A percentile compares a stretch with the other conserved stretches of the same genome.
Evolutionary conservation across 2,888 invertebrate species (phyloP).

Genomic region (Synanthedon andrenaeformis): DNA sequence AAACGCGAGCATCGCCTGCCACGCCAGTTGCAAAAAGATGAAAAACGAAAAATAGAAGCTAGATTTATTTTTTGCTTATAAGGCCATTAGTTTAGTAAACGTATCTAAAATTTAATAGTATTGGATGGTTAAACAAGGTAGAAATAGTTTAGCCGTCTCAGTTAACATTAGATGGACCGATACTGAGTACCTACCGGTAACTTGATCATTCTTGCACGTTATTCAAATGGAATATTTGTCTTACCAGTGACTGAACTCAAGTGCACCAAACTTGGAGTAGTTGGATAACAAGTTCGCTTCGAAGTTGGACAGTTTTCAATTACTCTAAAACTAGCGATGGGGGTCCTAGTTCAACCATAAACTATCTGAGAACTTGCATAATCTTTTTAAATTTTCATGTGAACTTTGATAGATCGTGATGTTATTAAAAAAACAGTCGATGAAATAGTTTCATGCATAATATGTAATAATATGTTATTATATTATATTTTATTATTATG

Average conservation of each 20-base stretch:
- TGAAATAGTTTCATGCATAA: too few species aligned
- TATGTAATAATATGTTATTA: too few species aligned
- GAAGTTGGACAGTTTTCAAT: slow-evolving; percentile 1
- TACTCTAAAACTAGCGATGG: not conserved
- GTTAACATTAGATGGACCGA: not conserved
- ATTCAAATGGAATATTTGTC: not conserved
- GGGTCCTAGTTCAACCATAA: not conserved
- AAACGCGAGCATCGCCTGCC: too few species aligned
- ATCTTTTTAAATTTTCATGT: not conserved
- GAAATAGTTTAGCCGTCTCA: too few species aligned
- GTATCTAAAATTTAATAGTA: too few species aligned
- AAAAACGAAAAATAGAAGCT: too few species aligned
- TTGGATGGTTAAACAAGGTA: too few species aligned
- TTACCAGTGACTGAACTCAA: not conserved
- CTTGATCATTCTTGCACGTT: not conserved
- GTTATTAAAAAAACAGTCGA: too few species aligned
- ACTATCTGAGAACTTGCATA: not conserved
- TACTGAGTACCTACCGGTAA: not conserved
- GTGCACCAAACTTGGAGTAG: not conserved
- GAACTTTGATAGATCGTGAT: not conserved
- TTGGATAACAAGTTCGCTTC: not conserved
- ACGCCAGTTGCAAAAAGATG: too few species aligned
- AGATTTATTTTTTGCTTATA: too few species aligned
- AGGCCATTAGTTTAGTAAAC: too few species aligned
- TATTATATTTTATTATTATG: too few species aligned